Percentiles rank a stretch among this genome's conserved stretches.
Conservation (phyloP, 2,797 vertebrate genomes). For the Pseudochaenichthys georgianus region DNA sequence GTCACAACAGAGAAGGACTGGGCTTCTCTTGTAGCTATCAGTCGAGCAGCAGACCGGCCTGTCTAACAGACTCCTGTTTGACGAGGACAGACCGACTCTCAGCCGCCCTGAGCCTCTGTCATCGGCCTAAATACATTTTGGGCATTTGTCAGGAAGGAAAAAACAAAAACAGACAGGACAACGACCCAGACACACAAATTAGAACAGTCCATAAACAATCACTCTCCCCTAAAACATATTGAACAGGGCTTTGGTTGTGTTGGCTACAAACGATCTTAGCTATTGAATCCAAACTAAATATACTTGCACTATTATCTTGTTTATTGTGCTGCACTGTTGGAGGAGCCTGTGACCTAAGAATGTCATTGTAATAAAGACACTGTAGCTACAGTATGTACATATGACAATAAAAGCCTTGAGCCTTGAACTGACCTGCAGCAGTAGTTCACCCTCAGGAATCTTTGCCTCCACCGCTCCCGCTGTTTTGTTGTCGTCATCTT, state of each 20-base stretch:
- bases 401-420: no score
- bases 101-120: constrained; percentile 44
- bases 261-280: neutral
- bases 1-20: neutral
- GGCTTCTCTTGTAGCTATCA: constrained; percentile 6
- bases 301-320: no score
- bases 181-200: constrained; percentile 14
- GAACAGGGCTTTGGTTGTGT: neutral
- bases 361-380: no score
- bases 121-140: constrained; percentile 46
- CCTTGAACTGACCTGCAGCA: constrained; percentile 82
- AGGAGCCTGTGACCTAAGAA: no score
- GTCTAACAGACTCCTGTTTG: constrained; percentile 19
- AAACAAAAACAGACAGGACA: constrained; percentile 2
- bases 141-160: constrained; percentile 16
- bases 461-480: constrained; percentile 30
- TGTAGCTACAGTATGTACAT: no score
- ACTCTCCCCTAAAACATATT: neutral
- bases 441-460: constrained; percentile 82
- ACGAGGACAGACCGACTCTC: constrained; percentile 44
- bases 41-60: neutral
- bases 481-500: constrained; percentile 29
- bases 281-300: neutral
- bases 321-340: no score
- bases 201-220: neutral